Evolutionary conservation across 2,888 invertebrate species (phyloP).

Genomic region (Drosophila vallismaia): DNA sequence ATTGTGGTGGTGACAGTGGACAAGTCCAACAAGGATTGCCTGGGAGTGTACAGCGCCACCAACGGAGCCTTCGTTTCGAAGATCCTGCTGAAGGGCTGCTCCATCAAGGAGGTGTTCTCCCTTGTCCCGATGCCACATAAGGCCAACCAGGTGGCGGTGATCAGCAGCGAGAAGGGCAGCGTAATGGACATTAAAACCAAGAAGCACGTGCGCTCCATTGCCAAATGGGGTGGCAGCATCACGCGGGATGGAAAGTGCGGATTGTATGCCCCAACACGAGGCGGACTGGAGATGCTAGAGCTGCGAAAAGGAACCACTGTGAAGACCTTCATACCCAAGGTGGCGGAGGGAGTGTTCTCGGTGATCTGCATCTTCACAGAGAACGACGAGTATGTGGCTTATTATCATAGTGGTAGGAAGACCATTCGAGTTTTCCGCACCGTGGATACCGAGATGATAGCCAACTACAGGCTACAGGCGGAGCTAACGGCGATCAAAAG

Average conservation of each 20-base stretch:
- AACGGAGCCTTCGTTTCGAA: slow-evolving; percentile 87
- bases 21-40: slow-evolving; percentile 91
- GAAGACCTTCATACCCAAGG: slow-evolving; percentile 95
- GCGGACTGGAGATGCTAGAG: slow-evolving; percentile 96
- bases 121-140: slow-evolving; percentile 93
- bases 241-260: slow-evolving; percentile 95
- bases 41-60: slow-evolving; percentile 92
- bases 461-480: slow-evolving; percentile 95
- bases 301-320: slow-evolving; percentile 94
- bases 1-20: slow-evolving; percentile 92
- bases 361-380: slow-evolving; percentile 97
- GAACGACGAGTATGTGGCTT: slow-evolving; percentile 96
- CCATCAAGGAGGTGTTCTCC: slow-evolving; percentile 89
- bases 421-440: slow-evolving; percentile 97
- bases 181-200: slow-evolving; percentile 95
- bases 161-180: slow-evolving; percentile 95
- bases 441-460: slow-evolving; percentile 94
- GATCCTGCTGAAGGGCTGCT: slow-evolving; percentile 85
- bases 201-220: slow-evolving; percentile 92
- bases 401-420: slow-evolving; percentile 97
- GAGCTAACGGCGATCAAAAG: slow-evolving; percentile 95
- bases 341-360: slow-evolving; percentile 98
- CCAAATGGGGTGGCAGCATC: slow-evolving; percentile 96
- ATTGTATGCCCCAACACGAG: slow-evolving; percentile 95
- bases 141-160: slow-evolving; percentile 92